These are phyloP conservation scores for Steatornis caripensis DNA, from an alignment of 2,113 vertebrate species.

Conservation along the genomic window DNA sequence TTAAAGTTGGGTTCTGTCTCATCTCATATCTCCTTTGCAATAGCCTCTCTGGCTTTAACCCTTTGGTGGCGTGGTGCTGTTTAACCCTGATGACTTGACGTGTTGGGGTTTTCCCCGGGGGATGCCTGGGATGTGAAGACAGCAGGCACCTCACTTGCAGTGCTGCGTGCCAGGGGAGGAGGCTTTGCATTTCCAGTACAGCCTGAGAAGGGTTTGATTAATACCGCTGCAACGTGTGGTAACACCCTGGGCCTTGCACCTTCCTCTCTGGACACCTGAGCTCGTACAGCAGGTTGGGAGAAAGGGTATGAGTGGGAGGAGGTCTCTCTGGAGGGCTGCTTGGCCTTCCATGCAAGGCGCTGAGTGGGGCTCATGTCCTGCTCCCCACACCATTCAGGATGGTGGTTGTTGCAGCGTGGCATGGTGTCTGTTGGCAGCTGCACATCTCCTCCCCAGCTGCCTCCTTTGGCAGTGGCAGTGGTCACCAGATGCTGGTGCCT, in stretches of 20 bases:
- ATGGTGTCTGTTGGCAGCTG: not conserved
- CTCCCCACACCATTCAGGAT: rapidly evolving
- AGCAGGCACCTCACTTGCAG: rapidly evolving
- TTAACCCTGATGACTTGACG: not conserved
- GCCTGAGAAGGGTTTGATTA: not conserved
- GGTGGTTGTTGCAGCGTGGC: not conserved
- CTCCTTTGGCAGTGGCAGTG: no score
- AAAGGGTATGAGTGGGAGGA: not conserved
- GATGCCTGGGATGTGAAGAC: rapidly evolving
- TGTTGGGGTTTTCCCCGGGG: not conserved
- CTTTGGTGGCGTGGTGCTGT: not conserved
- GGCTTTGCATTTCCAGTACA: not conserved
- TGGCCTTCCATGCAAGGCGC: rapidly evolving
- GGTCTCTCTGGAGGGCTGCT: not conserved
- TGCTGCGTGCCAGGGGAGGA: rapidly evolving
- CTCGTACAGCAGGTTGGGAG: not conserved
- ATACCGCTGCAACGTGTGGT: not conserved
- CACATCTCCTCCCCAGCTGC: not conserved
- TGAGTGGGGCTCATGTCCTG: not conserved
- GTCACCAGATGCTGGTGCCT: not conserved
- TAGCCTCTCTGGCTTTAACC: not conserved
- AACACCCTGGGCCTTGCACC: not conserved
- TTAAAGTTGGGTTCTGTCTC: not conserved
- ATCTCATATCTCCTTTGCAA: not conserved
- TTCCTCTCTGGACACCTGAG: not conserved